These are phyloP conservation scores for Cylindroiulus punctatus DNA, from an alignment of 2,888 invertebrate species.

Conservation along the genomic window DNA sequence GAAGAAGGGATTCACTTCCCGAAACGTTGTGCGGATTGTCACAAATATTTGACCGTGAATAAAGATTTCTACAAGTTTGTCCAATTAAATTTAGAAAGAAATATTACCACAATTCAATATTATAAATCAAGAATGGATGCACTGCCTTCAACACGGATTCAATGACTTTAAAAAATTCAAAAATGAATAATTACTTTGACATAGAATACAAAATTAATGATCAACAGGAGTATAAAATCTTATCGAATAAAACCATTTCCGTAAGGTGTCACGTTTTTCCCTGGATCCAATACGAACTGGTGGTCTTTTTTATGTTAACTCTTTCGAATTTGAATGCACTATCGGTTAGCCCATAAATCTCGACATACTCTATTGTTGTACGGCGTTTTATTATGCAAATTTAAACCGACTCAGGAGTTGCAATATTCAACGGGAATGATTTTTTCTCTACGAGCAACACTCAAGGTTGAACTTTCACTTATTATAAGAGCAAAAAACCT, in stretches of 20 bases:
- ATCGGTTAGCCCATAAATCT: conserved; percentile 34
- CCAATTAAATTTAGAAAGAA: too few species aligned
- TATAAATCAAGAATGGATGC: too few species aligned
- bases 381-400: conserved; percentile 50
- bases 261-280: not conserved
- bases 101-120: too few species aligned
- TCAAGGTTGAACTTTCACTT: conserved; percentile 36
- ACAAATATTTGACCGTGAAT: too few species aligned
- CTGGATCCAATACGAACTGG: not conserved
- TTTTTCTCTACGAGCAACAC: conserved; percentile 25
- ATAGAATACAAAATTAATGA: not conserved
- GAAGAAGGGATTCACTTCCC: too few species aligned
- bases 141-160: not conserved
- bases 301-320: not conserved
- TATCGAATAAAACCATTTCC: conserved; percentile 27
- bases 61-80: too few species aligned
- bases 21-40: too few species aligned
- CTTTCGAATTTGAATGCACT: conserved; percentile 19
- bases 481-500: conserved; percentile 46
- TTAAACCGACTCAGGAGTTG: conserved; percentile 5
- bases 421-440: conserved; percentile 47
- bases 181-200: not conserved
- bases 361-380: conserved; percentile 37
- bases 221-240: not conserved
- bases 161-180: not conserved